Conservation (phyloP, 2,113 vertebrate genomes). For the Corythoichthys haematopterus region DNA sequence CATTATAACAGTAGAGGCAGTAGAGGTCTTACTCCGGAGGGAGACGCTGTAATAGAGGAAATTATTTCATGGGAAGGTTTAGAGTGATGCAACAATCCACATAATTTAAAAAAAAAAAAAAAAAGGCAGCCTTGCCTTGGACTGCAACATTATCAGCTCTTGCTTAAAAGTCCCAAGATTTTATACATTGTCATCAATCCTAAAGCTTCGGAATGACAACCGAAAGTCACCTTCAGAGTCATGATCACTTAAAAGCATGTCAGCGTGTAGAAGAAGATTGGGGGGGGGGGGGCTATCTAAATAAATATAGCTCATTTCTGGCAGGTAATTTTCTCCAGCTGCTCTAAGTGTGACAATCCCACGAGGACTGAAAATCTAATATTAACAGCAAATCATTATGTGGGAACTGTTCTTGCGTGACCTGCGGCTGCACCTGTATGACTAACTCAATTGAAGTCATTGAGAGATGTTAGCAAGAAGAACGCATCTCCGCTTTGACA, state of each 20-base stretch:
- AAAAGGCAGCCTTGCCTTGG: slow-evolving; percentile 45
- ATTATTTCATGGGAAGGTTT: slow-evolving; percentile 48
- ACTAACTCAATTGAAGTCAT: slow-evolving; percentile 66
- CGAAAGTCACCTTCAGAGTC: slow-evolving; percentile 52
- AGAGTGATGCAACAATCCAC: slow-evolving; percentile 45
- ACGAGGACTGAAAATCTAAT: slow-evolving; percentile 67
- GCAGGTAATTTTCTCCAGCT: slow-evolving; percentile 73
- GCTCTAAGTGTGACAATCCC: slow-evolving; percentile 68
- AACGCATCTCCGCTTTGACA: slow-evolving; percentile 52
- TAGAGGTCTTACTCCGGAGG: slow-evolving; percentile 26
- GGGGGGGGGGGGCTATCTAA: slow-evolving; percentile 34
- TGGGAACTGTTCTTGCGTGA: slow-evolving; percentile 67
- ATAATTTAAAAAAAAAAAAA: slow-evolving; percentile 12
- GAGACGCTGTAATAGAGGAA: slow-evolving; percentile 20
- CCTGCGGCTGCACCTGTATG: slow-evolving; percentile 62
- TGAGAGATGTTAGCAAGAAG: slow-evolving; percentile 55
- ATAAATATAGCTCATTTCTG: slow-evolving; percentile 73
- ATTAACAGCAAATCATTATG: slow-evolving; percentile 76
- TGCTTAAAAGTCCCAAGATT: slow-evolving; percentile 53
- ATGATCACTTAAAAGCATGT: slow-evolving; percentile 71
- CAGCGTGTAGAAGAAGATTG: slow-evolving; percentile 42
- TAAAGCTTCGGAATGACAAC: slow-evolving; percentile 54
- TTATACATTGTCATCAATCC: slow-evolving; percentile 53
- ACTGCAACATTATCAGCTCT: slow-evolving; percentile 29
- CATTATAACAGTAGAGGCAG: slow-evolving; percentile 31